Conservation (phyloP, 1,140 invertebrate species). For the Formica exsecta region DNA sequence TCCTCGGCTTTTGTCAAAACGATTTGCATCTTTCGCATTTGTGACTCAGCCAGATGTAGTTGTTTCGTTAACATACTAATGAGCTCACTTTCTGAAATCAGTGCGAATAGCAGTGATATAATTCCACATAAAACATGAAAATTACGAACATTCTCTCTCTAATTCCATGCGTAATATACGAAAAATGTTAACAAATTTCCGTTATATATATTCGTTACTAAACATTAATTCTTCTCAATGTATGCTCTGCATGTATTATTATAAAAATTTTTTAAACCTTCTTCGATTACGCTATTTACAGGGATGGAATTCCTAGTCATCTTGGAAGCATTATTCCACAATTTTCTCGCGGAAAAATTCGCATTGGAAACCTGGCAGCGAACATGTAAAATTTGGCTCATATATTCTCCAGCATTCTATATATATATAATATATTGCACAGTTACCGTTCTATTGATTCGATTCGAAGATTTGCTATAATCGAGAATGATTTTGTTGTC, state of each 20-base stretch:
- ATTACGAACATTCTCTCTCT: neutral
- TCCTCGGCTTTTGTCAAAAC: constrained; percentile 77
- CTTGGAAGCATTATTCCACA: constrained; percentile 55
- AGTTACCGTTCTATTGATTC: constrained; percentile 47
- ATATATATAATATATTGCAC: neutral
- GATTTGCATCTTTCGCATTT: constrained; percentile 79
- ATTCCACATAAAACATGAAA: constrained; percentile 7
- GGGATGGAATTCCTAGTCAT: constrained; percentile 26
- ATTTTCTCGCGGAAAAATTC: constrained; percentile 52
- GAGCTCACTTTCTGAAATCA: constrained; percentile 74
- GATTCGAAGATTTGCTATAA: constrained; percentile 29
- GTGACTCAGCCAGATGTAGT: constrained; percentile 75
- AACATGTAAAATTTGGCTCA: neutral
- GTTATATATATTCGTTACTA: neutral
- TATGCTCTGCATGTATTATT: neutral
- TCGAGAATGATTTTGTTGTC: neutral
- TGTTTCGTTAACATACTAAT: constrained; percentile 76
- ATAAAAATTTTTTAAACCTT: constrained; percentile 60
- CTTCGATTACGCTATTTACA: constrained; percentile 63
- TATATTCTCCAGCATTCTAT: neutral
- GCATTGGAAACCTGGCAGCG: constrained; percentile 49
- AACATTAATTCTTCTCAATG: neutral
- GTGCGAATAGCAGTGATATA: constrained; percentile 13
- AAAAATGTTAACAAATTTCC: constrained; percentile 1
- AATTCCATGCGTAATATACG: neutral